A percentile compares a stretch with the other conserved stretches of the same genome.
Conservation (phyloP, 2,113 vertebrate species). For the Trichechus manatus region DNA sequence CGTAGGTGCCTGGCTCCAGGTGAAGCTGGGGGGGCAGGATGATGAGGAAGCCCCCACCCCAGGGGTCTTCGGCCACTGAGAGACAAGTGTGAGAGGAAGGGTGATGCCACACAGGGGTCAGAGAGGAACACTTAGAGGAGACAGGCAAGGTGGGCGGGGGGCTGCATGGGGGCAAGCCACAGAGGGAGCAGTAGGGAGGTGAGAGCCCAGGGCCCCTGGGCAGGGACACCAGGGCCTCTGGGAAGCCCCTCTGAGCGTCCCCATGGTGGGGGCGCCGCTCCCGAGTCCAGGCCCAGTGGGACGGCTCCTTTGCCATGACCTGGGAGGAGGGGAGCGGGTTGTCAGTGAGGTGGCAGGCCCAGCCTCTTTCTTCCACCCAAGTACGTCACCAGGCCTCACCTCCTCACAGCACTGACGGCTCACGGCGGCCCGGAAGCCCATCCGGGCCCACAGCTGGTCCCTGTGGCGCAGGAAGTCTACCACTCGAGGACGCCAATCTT, state of each 20-base stretch:
- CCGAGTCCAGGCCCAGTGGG: slow-evolving; percentile 84
- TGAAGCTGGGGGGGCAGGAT: not conserved
- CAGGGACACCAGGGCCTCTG: not conserved
- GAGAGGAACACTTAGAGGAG: not conserved
- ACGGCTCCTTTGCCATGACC: slow-evolving; percentile 82
- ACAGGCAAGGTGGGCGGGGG: not conserved
- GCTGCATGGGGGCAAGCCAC: not conserved
- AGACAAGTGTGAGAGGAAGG: not conserved
- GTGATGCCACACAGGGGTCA: not conserved
- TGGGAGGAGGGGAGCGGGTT: not conserved
- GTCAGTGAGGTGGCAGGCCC: not conserved
- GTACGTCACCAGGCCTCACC: slow-evolving; percentile 57
- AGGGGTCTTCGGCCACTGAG: not conserved
- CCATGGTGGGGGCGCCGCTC: slow-evolving; percentile 78
- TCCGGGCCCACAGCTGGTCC: slow-evolving; percentile 80
- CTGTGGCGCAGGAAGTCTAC: slow-evolving; percentile 79
- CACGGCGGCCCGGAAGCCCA: slow-evolving; percentile 82
- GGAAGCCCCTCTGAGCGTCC: slow-evolving; percentile 73
- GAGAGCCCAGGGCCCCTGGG: slow-evolving; percentile 62
- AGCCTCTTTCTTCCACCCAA: not conserved
- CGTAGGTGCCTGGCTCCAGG: slow-evolving; percentile 28
- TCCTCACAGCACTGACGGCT: slow-evolving; percentile 84
- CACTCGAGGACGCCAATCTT: slow-evolving; percentile 63
- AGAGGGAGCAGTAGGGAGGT: slow-evolving; percentile 67
- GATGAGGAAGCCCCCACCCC: not conserved